Conservation (phyloP, 1,140 invertebrate genomes). For the Copidosoma floridanum region DNA sequence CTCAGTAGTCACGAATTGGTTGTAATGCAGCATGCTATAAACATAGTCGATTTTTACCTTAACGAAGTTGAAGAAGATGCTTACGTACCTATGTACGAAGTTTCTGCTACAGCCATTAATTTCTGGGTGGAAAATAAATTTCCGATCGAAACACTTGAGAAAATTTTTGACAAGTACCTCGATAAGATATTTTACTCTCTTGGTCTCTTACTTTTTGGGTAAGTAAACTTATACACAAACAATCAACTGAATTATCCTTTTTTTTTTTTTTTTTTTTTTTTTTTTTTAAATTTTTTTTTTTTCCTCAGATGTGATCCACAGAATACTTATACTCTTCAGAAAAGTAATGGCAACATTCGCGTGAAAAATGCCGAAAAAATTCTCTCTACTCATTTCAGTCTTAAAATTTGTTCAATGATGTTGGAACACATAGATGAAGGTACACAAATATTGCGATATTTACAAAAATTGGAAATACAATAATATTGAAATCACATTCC, state of each 20-base stretch:
- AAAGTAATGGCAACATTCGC: neutral
- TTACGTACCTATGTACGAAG: slow-evolving; percentile 43
- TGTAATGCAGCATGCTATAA: slow-evolving; percentile 36
- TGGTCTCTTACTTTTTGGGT: slow-evolving; percentile 54
- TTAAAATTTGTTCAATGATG: slow-evolving; percentile 32
- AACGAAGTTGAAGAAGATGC: slow-evolving; percentile 50
- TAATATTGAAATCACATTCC: neutral
- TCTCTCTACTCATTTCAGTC: slow-evolving; percentile 29
- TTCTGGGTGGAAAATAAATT: slow-evolving; percentile 57
- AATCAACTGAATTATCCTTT: too few relatives aligned
- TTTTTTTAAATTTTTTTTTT: too few relatives aligned
- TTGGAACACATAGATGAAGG: slow-evolving; percentile 49
- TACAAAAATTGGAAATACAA: too few relatives aligned
- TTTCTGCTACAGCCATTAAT: slow-evolving; percentile 48
- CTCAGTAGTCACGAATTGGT: neutral
- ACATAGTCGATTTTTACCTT: slow-evolving; percentile 53
- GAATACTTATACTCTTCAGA: neutral
- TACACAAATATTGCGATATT: slow-evolving; percentile 21
- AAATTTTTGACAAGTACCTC: slow-evolving; percentile 50
- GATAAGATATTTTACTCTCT: slow-evolving; percentile 54
- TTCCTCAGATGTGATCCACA: slow-evolving; percentile 4
- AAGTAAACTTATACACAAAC: slow-evolving; percentile 25
- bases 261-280: too few relatives aligned
- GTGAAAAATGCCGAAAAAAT: slow-evolving; percentile 9
- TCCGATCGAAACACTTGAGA: slow-evolving; percentile 52